phyloP scores from a whole-genome alignment of 2,113 vertebrate species.

The Gallinago paraguaiae region DNA sequence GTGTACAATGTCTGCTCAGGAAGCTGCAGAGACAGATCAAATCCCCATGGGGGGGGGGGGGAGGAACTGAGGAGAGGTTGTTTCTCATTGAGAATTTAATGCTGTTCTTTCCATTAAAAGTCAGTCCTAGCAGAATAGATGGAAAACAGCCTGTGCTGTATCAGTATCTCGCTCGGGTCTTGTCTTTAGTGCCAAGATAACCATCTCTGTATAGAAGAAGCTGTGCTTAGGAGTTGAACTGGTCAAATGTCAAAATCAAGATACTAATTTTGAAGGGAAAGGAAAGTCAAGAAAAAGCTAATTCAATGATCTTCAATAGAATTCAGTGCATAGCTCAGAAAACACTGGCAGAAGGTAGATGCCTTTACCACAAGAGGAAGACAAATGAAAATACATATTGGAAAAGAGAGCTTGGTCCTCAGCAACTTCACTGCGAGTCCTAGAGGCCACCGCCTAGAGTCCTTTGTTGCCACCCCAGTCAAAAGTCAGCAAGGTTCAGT shows the following conservation, averaged over 20 bases:
- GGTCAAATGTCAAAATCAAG: not conserved
- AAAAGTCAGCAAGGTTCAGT: not conserved
- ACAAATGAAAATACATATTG: not conserved
- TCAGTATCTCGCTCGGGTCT: not conserved
- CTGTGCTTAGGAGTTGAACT: not conserved
- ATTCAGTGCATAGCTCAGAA: not conserved
- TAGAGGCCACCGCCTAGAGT: not conserved
- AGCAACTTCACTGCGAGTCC: not conserved
- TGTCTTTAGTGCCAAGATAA: not conserved
- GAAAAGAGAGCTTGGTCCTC: not conserved
- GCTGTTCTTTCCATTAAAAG: not conserved
- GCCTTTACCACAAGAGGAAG: not conserved
- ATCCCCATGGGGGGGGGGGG: not conserved
- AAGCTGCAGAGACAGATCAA: not conserved
- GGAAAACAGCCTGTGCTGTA: not conserved
- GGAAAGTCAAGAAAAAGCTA: not conserved
- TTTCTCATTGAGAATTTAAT: not conserved
- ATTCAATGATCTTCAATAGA: not conserved
- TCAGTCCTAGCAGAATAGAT: not conserved
- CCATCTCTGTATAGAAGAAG: not conserved
- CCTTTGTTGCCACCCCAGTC: not conserved
- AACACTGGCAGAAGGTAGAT: not conserved
- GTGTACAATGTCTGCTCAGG: not conserved
- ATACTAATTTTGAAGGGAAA: not conserved
- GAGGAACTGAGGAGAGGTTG: not conserved